Evolutionary conservation across 2,888 invertebrate species (phyloP).

Genomic region (Nebria salina): DNA sequence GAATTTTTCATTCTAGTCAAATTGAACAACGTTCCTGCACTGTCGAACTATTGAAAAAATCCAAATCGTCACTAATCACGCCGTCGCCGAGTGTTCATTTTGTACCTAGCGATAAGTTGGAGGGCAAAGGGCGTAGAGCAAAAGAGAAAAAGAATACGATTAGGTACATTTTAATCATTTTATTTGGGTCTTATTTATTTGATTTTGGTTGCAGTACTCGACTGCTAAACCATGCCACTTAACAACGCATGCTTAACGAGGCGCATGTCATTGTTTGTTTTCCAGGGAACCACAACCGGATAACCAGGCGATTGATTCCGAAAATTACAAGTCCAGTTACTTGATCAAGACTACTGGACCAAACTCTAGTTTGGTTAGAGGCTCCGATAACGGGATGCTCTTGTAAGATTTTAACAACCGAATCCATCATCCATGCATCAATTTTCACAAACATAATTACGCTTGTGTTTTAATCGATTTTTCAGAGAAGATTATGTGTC

Average conservation of each 20-base stretch:
- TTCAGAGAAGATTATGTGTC: constrained; percentile 82
- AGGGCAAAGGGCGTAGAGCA: constrained; percentile 60
- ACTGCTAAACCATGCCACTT: neutral
- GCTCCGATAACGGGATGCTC: constrained; percentile 80
- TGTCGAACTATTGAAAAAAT: constrained; percentile 29
- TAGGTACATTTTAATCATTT: constrained; percentile 55
- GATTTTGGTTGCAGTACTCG: constrained; percentile 6
- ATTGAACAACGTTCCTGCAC: constrained; percentile 18
- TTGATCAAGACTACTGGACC: constrained; percentile 72
- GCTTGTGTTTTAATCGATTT: neutral
- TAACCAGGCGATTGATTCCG: constrained; percentile 8
- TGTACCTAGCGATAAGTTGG: constrained; percentile 48
- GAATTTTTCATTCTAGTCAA: constrained; percentile 40
- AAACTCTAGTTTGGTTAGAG: constrained; percentile 76
- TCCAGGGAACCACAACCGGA: constrained; percentile 34
- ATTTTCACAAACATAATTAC: constrained; percentile 21
- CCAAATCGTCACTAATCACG: constrained; percentile 41
- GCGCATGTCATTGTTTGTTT: neutral
- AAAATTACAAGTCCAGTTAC: constrained; percentile 70
- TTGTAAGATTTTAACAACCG: constrained; percentile 69
- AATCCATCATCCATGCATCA: constrained; percentile 8
- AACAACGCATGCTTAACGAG: neutral
- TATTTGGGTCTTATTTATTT: constrained; percentile 27
- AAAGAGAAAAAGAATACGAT: constrained; percentile 62
- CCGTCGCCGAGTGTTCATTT: constrained; percentile 40